Percentiles rank a stretch among this genome's conserved stretches.
Evolutionary conservation across 2,888 invertebrate genomes (phyloP).

Genomic region (Boloria euphrosyne): DNA sequence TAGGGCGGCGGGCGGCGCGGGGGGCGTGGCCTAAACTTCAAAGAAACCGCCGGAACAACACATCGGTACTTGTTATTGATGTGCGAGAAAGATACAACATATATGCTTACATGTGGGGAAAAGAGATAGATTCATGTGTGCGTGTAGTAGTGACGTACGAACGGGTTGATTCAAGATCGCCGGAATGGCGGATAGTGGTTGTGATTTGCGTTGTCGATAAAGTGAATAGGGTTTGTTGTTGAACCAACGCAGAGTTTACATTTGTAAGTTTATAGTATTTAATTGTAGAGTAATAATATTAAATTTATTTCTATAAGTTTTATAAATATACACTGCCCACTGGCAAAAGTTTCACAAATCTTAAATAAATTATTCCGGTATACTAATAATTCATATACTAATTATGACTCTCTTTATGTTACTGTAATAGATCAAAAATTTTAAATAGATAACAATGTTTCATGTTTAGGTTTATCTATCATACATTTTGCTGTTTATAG

Average conservation of each 20-base stretch:
- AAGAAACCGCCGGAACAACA: conserved; percentile 70
- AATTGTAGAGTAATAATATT: neutral
- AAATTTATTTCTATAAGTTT: too few species aligned
- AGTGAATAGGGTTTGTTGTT: conserved; percentile 18
- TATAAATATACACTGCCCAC: too few species aligned
- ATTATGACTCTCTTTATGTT: too few species aligned
- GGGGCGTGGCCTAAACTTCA: conserved; percentile 73
- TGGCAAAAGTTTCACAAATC: too few species aligned
- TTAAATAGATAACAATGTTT: too few species aligned
- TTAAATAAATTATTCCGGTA: too few species aligned
- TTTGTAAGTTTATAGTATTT: neutral
- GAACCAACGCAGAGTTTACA: neutral
- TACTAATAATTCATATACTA: too few species aligned
- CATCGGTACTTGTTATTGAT: conserved; percentile 65
- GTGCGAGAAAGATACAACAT: conserved; percentile 51
- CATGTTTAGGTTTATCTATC: too few species aligned
- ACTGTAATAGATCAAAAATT: too few species aligned
- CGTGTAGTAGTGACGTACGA: conserved; percentile 57
- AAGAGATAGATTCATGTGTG: conserved; percentile 47
- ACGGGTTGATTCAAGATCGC: conserved; percentile 76
- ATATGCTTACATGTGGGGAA: conserved; percentile 39
- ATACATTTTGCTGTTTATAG: too few species aligned
- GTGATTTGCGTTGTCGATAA: conserved; percentile 41
- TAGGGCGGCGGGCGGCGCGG: conserved; percentile 56
- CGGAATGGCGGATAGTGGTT: conserved; percentile 67